Evolutionary conservation across 2,113 vertebrate genomes (phyloP).

Genomic region (Myotis davidii): DNA sequence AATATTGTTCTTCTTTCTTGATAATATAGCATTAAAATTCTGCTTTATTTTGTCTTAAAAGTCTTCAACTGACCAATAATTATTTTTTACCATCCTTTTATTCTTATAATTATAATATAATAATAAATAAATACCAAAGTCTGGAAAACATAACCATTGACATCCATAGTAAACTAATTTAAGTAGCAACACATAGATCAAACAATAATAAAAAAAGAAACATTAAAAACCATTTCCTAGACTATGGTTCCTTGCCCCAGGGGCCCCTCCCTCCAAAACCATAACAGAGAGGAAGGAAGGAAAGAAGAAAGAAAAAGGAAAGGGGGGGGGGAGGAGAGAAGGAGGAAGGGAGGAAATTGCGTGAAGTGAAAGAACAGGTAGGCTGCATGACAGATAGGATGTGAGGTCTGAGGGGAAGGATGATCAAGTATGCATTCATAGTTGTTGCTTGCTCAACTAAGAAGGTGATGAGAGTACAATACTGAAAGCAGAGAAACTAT

Average conservation of each 20-base stretch:
- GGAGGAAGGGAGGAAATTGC: background rate
- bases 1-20: background rate
- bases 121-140: conserved; percentile 8
- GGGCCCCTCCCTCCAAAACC: background rate
- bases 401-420: background rate
- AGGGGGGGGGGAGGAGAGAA: background rate
- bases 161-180: conserved; percentile 57
- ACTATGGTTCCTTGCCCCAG: background rate
- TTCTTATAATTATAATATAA: background rate
- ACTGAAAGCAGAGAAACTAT: background rate
- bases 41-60: background rate
- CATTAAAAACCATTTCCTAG: conserved; percentile 61
- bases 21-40: background rate
- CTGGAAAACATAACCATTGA: conserved; percentile 15
- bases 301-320: background rate
- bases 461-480: background rate
- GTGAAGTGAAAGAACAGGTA: background rate
- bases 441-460: background rate
- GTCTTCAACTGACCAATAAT: background rate
- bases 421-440: background rate
- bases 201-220: conserved; percentile 56
- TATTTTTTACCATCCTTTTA: conserved; percentile 42
- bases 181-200: conserved; percentile 22
- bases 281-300: background rate
- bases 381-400: background rate